Evolutionary conservation across 2,113 vertebrate genomes (phyloP).

Genomic region (Engystomops pustulosus): DNA sequence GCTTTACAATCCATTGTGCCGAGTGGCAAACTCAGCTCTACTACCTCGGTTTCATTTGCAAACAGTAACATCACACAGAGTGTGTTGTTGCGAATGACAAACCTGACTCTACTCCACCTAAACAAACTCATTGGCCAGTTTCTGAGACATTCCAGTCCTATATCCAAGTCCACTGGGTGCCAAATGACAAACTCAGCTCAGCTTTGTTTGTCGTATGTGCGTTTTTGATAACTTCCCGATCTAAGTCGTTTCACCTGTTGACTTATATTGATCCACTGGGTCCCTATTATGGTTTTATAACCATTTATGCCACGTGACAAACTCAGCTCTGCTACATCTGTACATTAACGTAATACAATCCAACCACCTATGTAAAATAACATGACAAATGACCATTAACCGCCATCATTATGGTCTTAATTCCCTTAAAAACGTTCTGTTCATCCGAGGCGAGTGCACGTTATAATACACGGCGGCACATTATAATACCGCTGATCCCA

Average conservation of each 20-base stretch:
- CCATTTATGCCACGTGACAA: background rate
- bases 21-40: background rate
- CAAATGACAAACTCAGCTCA: background rate
- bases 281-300: background rate
- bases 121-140: too few species aligned
- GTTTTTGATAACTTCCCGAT: too few species aligned
- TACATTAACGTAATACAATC: background rate
- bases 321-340: background rate
- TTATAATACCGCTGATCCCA: conserved; percentile 43
- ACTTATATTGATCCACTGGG: background rate
- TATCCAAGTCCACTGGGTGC: too few species aligned
- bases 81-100: too few species aligned
- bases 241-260: too few species aligned
- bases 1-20: too few species aligned
- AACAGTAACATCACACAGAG: too few species aligned
- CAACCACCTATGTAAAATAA: too few species aligned
- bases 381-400: background rate
- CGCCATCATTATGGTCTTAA: background rate
- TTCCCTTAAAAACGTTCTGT: conserved; percentile 29
- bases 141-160: too few species aligned
- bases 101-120: too few species aligned
- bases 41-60: background rate
- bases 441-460: conserved; percentile 17
- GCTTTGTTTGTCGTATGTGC: background rate
- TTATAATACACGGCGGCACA: conserved; percentile 17